phyloP scores from a whole-genome alignment of 2,888 invertebrate genomes.

The Amphipyra tragopoginis region DNA sequence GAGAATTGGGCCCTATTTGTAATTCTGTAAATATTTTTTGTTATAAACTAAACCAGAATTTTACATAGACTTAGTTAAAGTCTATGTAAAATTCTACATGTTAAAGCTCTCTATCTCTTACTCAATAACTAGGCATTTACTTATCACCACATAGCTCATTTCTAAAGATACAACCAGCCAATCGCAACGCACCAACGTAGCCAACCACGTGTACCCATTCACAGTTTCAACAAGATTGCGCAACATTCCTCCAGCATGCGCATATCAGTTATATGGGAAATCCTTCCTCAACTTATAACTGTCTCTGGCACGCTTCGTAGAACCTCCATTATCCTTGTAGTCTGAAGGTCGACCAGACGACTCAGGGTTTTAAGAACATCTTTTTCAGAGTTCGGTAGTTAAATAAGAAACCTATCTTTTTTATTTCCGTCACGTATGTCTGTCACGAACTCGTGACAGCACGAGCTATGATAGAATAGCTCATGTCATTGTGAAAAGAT shows the following conservation, averaged over 20 bases:
- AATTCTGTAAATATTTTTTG: too few species aligned
- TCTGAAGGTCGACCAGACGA: slow-evolving; percentile 43
- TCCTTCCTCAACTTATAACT: slow-evolving; percentile 46
- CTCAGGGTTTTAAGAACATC: slow-evolving; percentile 2
- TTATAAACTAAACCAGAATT: too few species aligned
- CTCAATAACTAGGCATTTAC: too few species aligned
- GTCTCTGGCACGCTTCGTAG: slow-evolving; percentile 24
- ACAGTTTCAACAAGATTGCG: slow-evolving; percentile 34
- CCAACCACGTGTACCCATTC: slow-evolving; percentile 25
- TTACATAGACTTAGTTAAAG: too few species aligned
- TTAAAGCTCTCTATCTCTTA: too few species aligned
- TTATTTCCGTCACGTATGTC: too few species aligned
- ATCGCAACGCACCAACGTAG: slow-evolving; percentile 4
- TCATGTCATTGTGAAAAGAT: too few species aligned
- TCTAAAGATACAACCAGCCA: slow-evolving; percentile 2
- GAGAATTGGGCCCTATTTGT: too few species aligned
- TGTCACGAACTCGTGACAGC: too few species aligned
- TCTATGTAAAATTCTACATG: too few species aligned
- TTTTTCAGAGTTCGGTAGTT: slow-evolving; percentile 14
- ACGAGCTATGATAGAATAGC: too few species aligned
- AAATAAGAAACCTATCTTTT: background rate
- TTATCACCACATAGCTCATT: background rate
- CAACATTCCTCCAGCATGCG: slow-evolving; percentile 53
- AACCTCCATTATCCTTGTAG: slow-evolving; percentile 46
- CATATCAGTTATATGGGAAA: slow-evolving; percentile 32